Conservation (phyloP, 2,113 vertebrate genomes). For the Pelecanus crispus region DNA sequence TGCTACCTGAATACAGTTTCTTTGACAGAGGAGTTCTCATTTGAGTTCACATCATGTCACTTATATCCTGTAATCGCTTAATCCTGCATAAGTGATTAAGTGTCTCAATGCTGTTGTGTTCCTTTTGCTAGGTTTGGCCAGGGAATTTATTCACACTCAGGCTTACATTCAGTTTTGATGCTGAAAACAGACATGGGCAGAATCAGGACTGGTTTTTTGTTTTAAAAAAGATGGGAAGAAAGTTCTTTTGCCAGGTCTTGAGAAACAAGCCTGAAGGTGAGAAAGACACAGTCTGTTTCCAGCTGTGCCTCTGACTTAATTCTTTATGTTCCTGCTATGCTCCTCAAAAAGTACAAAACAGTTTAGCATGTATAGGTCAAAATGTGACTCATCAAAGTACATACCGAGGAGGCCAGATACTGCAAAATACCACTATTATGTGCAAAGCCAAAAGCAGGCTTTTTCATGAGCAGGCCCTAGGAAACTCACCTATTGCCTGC, state of each 20-base stretch:
- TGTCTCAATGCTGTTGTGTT: not conserved
- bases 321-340: not conserved
- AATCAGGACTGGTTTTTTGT: not conserved
- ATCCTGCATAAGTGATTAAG: not conserved
- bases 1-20: not conserved
- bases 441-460: not conserved
- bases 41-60: not conserved
- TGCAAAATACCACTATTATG: not conserved
- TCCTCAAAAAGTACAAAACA: not conserved
- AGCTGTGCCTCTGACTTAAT: not conserved
- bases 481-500: not conserved
- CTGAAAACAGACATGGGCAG: not conserved
- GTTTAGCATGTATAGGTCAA: not conserved
- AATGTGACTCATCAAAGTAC: not conserved
- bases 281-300: not conserved
- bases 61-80: not conserved
- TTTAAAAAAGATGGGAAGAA: not conserved
- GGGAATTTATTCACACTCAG: not conserved
- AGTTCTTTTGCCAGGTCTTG: not conserved
- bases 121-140: not conserved
- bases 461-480: not conserved
- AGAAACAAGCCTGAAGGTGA: constrained; percentile 4
- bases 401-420: fast-evolving
- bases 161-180: not conserved
- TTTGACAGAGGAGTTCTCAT: not conserved